phyloP scores from a whole-genome alignment of 2,113 vertebrate species.

The Zapornia atra region DNA sequence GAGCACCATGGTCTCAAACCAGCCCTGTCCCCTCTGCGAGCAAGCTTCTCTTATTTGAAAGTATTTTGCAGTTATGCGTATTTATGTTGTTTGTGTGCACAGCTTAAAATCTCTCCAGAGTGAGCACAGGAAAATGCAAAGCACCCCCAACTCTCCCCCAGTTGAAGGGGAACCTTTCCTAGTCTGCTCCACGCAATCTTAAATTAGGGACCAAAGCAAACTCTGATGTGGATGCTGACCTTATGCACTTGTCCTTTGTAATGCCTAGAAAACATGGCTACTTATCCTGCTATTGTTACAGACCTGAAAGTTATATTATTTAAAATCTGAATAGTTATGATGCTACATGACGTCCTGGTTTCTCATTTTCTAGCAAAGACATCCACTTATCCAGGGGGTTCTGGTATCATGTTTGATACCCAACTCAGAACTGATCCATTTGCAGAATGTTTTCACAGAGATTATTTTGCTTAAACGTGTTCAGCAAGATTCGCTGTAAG shows the following conservation, averaged over 20 bases:
- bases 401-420: background rate
- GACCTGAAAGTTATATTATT: background rate
- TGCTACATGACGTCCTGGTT: background rate
- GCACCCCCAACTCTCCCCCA: background rate
- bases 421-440: background rate
- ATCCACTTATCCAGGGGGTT: background rate
- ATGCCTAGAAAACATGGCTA: background rate
- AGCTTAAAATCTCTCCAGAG: background rate
- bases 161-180: background rate
- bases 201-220: background rate
- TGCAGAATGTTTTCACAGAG: background rate
- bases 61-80: background rate
- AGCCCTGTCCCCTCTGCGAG: background rate
- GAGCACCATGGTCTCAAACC: rapidly evolving
- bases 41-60: background rate
- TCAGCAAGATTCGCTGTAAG: background rate
- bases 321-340: background rate
- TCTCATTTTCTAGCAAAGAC: background rate
- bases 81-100: background rate
- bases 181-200: background rate
- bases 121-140: background rate
- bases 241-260: background rate
- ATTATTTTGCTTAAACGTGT: background rate
- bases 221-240: background rate
- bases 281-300: background rate